These are phyloP conservation scores for Melieria crassipennis DNA, from an alignment of 2,888 invertebrate species.

Conservation along the genomic window DNA sequence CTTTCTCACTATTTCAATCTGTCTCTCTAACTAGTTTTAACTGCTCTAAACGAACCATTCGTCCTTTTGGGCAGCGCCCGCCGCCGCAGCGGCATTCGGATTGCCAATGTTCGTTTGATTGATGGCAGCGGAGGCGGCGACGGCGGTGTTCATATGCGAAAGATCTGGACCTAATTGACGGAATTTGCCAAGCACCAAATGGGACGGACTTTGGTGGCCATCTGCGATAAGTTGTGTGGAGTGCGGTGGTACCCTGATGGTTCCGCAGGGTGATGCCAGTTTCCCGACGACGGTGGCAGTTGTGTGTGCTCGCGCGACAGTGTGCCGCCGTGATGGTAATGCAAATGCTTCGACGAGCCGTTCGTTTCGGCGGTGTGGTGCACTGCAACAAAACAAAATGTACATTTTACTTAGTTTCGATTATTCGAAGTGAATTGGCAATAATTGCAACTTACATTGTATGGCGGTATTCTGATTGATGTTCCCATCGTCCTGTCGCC, in stretches of 20 bases:
- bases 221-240: slow-evolving; percentile 69
- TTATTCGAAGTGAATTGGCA: not conserved
- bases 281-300: slow-evolving; percentile 81
- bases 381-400: slow-evolving; percentile 47
- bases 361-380: slow-evolving; percentile 72
- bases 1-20: too few species aligned
- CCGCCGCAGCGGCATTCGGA: slow-evolving; percentile 56
- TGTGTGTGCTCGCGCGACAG: slow-evolving; percentile 69
- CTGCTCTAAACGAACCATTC: slow-evolving; percentile 83
- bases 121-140: slow-evolving; percentile 45
- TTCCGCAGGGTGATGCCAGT: slow-evolving; percentile 96
- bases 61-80: slow-evolving; percentile 79
- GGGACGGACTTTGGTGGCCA: slow-evolving; percentile 87
- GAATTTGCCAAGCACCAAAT: slow-evolving; percentile 92
- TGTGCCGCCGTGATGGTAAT: slow-evolving; percentile 67
- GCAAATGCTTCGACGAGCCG: slow-evolving; percentile 73
- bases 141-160: slow-evolving; percentile 71
- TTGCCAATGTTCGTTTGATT: slow-evolving; percentile 58
- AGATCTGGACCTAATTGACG: slow-evolving; percentile 68
- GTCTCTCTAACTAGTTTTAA: too few species aligned
- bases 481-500: slow-evolving; percentile 67
- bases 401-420: too few species aligned
- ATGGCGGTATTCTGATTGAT: slow-evolving; percentile 67
- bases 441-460: slow-evolving; percentile 58
- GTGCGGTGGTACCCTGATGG: slow-evolving; percentile 68